These are phyloP conservation scores for Urocitellus parryii DNA, from an alignment of 2,113 vertebrate genomes.

Conservation along the genomic window DNA sequence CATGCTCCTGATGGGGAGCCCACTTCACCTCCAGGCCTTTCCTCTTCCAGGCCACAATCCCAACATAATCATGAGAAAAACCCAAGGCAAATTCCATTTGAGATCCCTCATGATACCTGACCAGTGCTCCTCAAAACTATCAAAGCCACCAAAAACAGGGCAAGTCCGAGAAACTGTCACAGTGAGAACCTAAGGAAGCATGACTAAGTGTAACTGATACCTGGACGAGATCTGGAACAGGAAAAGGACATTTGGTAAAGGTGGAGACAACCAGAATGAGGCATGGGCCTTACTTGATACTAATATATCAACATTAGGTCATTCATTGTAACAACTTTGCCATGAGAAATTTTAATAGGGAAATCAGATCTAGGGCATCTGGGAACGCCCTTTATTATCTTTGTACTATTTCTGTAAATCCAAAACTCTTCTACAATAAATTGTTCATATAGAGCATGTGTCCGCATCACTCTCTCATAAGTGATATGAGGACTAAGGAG, in stretches of 20 bases:
- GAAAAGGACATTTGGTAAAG: not conserved
- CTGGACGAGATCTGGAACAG: not conserved
- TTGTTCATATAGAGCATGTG: not conserved
- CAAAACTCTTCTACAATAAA: not conserved
- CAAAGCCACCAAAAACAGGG: not conserved
- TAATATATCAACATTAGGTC: not conserved
- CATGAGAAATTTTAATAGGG: not conserved
- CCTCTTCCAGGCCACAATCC: not conserved
- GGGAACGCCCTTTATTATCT: not conserved
- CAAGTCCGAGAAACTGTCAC: not conserved
- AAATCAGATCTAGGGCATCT: not conserved
- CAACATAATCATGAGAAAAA: not conserved
- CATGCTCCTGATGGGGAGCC: not conserved
- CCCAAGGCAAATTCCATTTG: not conserved
- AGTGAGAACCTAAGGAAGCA: not conserved
- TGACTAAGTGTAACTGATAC: not conserved
- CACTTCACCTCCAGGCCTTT: not conserved
- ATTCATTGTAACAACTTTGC: not conserved
- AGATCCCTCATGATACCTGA: too few relatives aligned
- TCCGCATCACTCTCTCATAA: not conserved
- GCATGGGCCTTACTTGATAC: not conserved
- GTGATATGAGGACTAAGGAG: not conserved
- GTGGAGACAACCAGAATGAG: not conserved
- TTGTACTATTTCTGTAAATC: slow-evolving; percentile 9
- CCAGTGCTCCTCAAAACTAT: not conserved